Evolutionary conservation across 2,113 vertebrate species (phyloP).

Genomic region (Limnothrissa miodon): DNA sequence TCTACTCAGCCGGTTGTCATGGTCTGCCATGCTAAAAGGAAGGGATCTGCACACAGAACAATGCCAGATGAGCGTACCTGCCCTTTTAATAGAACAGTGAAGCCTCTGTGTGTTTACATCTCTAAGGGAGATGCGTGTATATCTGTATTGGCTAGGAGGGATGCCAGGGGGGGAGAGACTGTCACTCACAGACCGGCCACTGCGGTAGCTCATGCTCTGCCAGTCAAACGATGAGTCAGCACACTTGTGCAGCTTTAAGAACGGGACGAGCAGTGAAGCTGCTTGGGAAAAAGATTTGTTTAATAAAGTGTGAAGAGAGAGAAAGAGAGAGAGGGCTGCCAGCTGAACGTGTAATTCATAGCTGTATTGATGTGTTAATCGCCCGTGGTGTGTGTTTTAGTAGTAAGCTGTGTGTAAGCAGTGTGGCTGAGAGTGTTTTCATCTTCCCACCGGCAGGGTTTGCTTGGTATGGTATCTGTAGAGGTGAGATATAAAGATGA

Average conservation of each 20-base stretch:
- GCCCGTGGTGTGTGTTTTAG: background rate
- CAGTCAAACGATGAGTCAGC: conserved; percentile 9
- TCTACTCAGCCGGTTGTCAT: background rate
- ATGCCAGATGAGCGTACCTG: background rate
- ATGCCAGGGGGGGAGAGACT: background rate
- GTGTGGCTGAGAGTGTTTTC: background rate
- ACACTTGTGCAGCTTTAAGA: background rate
- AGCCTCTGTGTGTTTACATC: background rate
- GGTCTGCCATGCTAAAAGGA: background rate
- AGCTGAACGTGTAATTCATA: background rate
- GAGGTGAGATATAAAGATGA: background rate
- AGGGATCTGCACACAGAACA: background rate
- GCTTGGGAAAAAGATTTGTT: background rate
- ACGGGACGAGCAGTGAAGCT: background rate
- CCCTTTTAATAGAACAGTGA: background rate
- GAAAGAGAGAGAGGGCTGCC: background rate
- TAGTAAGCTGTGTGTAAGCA: background rate
- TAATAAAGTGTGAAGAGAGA: background rate
- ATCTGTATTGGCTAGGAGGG: background rate
- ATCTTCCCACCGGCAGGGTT: background rate
- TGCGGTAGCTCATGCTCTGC: background rate
- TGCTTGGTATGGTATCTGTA: background rate
- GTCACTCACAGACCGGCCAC: background rate
- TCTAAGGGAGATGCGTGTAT: background rate
- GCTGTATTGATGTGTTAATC: background rate